These are phyloP conservation scores for Anhinga rufa DNA, from an alignment of 2,113 vertebrate species.

Conservation along the genomic window DNA sequence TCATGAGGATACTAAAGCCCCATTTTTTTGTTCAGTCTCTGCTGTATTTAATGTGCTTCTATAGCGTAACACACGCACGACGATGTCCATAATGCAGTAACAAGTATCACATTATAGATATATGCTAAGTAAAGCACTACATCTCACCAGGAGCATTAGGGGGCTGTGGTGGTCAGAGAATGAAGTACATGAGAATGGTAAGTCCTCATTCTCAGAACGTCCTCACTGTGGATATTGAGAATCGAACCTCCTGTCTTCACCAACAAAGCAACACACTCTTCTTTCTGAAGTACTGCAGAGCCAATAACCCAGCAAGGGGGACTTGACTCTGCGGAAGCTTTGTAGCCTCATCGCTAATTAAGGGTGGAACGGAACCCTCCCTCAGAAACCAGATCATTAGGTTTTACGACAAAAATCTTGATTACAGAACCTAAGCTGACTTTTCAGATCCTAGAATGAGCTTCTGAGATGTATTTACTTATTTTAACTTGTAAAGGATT, in stretches of 20 bases:
- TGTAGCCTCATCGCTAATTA: neutral
- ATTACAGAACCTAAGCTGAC: neutral
- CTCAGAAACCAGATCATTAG: neutral
- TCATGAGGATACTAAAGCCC: conserved; percentile 5
- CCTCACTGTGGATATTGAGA: neutral
- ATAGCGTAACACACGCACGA: neutral
- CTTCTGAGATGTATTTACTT: neutral
- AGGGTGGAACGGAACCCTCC: neutral
- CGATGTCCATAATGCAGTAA: neutral
- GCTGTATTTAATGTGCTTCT: conserved; percentile 13
- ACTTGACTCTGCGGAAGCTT: neutral
- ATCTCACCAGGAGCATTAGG: neutral
- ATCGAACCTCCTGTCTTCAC: neutral
- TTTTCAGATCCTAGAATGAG: neutral
- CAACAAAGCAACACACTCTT: neutral
- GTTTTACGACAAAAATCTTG: neutral
- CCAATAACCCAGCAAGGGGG: neutral
- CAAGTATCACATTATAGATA: neutral
- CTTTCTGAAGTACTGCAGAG: neutral
- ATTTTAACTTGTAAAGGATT: neutral
- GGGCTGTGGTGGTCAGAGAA: neutral
- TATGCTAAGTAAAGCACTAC: neutral
- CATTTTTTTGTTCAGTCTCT: conserved; percentile 26
- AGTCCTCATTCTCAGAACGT: neutral
- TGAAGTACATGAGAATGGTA: neutral